Conservation (phyloP, 37 sponge, comb jelly and placozoan genomes). For the Hormiphora californensis region DNA sequence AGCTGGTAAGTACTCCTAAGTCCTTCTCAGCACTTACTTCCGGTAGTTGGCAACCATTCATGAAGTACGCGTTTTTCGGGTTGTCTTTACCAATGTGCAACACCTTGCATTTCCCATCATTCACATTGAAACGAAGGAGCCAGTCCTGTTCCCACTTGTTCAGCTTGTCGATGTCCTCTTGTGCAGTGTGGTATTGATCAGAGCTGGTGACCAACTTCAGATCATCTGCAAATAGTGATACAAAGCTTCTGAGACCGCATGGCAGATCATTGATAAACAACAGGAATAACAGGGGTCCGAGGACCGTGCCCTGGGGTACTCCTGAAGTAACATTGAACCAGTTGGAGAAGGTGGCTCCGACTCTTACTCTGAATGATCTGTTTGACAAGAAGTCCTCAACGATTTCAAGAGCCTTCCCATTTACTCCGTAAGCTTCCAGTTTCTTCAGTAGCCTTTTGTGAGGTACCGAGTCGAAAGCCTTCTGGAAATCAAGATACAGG, state of each 20-base stretch:
- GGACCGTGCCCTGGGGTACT: constrained; percentile 22
- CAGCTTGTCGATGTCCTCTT: constrained; percentile 5
- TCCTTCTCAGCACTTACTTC: background rate
- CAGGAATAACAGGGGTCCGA: constrained; percentile 30
- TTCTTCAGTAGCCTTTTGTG: background rate
- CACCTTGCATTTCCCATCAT: constrained; percentile 39
- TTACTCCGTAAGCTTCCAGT: background rate
- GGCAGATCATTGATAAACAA: constrained; percentile 48
- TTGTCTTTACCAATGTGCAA: constrained; percentile 1
- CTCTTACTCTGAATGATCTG: constrained; percentile 7
- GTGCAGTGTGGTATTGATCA: background rate
- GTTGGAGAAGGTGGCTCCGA: background rate
- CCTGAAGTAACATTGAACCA: constrained; percentile 14
- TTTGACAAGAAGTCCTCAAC: constrained; percentile 12
- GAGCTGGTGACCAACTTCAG: background rate
- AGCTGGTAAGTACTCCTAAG: background rate
- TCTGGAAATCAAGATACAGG: background rate
- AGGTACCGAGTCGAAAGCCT: background rate
- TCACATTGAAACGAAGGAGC: constrained; percentile 13
- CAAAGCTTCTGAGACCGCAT: background rate
- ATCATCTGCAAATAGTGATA: constrained; percentile 43
- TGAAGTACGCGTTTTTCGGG: background rate
- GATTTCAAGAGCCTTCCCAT: background rate
- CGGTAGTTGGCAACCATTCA: background rate
- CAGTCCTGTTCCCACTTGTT: constrained; percentile 3